Evolutionary conservation across 2,113 vertebrate species (phyloP), one percentile per base, ranked within the genome.

Genomic region (Oreocharis arfaki): DNA sequence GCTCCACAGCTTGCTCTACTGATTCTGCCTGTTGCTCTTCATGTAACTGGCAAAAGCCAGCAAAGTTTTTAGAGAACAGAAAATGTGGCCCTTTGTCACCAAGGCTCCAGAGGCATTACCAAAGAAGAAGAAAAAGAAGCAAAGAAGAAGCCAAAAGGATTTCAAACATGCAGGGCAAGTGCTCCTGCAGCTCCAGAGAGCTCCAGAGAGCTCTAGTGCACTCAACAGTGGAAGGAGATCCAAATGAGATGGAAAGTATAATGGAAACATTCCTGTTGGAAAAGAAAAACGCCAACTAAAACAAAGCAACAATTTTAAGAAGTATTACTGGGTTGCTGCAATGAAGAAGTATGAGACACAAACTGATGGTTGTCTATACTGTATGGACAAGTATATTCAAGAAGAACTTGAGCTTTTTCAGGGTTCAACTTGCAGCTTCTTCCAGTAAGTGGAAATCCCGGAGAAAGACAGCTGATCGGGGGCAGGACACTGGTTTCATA

Each of bases 301-400:
- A 4, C 0, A 1, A 37, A n/a, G 13, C 12, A 35, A 23, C 4
- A 15, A 7, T 26, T 84, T 60, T 1, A 5, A 63, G n/a, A 84
- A 65, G n/a, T 30, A 59, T 15, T 60, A 44, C 7, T 23, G 4
- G 52, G 15, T 10, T 46, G 24, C 63, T 86, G 15, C 33, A 57
- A 30, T 37, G 55, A 83, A 92, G 39, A 39, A 19, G 7, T 47
- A 39, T 16, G 23, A 70, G 35, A 81, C 14, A 83, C 4, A 46
- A 67, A 63, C 3, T 52, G 64, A 41, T n/a, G 61, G 23, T 15
- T 69, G 20, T 57, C 32, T 69, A 5, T 46, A 64, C 30, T 42
- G 22, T 23, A 35, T 23, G 32, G 30, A 37, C 23, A 84, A 41
- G 8, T 59, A 23, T n/a, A 75, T 59, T 74, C 23, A 70, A 74